Percentiles rank a stretch among this genome's conserved stretches.
phyloP scores from a whole-genome alignment of 2,113 vertebrate species.

The Menura novaehollandiae region DNA sequence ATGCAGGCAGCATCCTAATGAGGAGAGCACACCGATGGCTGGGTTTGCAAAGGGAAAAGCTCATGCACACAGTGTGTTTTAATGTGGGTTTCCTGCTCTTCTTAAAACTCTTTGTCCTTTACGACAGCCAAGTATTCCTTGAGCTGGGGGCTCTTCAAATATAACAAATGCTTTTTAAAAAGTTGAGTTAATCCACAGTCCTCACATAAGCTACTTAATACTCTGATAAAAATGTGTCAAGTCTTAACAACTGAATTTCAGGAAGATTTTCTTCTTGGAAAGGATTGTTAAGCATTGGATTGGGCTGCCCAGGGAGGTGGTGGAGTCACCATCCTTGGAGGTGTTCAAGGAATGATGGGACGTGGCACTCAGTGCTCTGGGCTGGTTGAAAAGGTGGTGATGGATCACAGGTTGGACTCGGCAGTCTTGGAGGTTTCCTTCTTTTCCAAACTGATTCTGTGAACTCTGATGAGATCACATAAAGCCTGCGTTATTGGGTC shows the following conservation, averaged over 20 bases:
- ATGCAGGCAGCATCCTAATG: neutral
- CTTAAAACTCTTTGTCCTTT: neutral
- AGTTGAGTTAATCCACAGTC: neutral
- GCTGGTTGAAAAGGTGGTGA: neutral
- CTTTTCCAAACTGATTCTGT: neutral
- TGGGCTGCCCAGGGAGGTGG: neutral
- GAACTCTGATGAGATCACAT: accelerated
- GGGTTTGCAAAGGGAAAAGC: neutral
- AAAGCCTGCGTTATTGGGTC: neutral
- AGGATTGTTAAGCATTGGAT: neutral
- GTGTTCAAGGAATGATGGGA: neutral
- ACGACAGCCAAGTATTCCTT: neutral
- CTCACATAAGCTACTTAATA: neutral
- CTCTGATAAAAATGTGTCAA: neutral
- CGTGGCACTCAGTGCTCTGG: accelerated
- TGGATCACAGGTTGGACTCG: accelerated
- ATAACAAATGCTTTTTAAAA: neutral
- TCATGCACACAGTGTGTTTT: accelerated
- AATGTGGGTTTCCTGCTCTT: neutral
- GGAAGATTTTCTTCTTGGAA: neutral
- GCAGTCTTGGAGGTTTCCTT: neutral
- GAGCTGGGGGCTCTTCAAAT: neutral
- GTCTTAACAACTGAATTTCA: neutral
- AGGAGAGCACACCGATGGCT: neutral
- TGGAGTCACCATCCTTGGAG: neutral